Conservation (phyloP, 2,113 vertebrate species). For the Cyanocitta stelleri region DNA sequence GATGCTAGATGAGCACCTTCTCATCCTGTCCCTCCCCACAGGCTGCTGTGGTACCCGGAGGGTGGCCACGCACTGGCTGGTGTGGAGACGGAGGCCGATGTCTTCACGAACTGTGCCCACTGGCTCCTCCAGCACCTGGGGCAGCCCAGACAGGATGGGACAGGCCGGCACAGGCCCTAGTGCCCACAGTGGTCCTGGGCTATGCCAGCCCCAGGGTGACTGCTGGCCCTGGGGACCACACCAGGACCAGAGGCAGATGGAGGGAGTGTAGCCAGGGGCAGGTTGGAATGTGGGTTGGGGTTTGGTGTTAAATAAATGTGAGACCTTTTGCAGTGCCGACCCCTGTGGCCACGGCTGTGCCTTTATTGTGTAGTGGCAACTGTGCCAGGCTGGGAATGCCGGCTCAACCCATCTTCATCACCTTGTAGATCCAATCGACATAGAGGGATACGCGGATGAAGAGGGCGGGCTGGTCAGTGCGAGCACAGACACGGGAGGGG, state of each 20-base stretch:
- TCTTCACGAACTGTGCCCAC: conserved; percentile 73
- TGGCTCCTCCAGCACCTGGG: conserved; percentile 77
- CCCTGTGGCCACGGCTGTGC: accelerated
- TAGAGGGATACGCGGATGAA: conserved; percentile 90
- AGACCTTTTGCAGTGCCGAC: not conserved
- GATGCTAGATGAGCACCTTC: not conserved
- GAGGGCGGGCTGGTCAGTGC: conserved; percentile 83
- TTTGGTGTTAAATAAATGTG: not conserved
- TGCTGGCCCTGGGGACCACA: not conserved
- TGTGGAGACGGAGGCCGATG: conserved; percentile 70
- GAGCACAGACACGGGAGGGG: conserved; percentile 89
- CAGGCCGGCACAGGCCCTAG: not conserved
- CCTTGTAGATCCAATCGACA: conserved; percentile 95
- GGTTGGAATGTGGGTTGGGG: accelerated
- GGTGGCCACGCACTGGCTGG: conserved; percentile 72
- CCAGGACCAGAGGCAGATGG: not conserved
- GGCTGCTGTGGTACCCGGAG: conserved; percentile 82
- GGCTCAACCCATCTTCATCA: conserved; percentile 82
- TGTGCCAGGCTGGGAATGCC: not conserved
- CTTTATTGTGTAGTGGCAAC: not conserved
- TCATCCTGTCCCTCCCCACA: not conserved
- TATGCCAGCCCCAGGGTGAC: not conserved
- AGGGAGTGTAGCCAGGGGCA: accelerated
- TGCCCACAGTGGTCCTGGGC: accelerated
- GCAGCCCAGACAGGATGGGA: accelerated